These are phyloP conservation scores for Xestia c-nigrum DNA, from an alignment of 2,888 invertebrate species.

Conservation along the genomic window DNA sequence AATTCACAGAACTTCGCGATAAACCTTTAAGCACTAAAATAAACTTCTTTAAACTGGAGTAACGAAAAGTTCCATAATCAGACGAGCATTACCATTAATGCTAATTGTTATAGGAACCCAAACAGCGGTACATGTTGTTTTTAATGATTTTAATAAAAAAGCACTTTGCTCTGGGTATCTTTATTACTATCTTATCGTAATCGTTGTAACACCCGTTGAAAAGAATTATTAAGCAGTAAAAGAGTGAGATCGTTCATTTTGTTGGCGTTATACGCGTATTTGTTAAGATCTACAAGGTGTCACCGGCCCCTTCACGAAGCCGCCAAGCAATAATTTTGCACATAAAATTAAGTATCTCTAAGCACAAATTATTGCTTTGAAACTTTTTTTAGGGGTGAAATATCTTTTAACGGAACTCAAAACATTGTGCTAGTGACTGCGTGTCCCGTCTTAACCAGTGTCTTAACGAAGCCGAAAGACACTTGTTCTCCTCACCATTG, in stretches of 20 bases:
- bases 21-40: neutral
- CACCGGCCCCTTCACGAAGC: too few relatives aligned
- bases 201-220: neutral
- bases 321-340: too few relatives aligned
- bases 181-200: constrained; percentile 17
- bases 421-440: too few relatives aligned
- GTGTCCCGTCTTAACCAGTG: too few relatives aligned
- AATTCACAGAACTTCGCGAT: neutral
- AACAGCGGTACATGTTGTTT: constrained; percentile 10
- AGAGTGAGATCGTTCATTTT: neutral
- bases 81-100: neutral
- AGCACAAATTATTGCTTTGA: neutral
- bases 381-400: neutral
- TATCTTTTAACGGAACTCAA: too few relatives aligned
- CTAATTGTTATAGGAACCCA: constrained; percentile 32
- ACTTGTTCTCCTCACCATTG: too few relatives aligned
- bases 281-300: too few relatives aligned
- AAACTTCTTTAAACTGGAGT: neutral
- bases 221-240: neutral
- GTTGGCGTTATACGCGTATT: too few relatives aligned
- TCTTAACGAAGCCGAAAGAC: too few relatives aligned
- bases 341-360: neutral
- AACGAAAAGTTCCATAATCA: constrained; percentile 16
- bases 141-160: constrained; percentile 5
- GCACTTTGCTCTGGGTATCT: constrained; percentile 24